Conservation (phyloP, 2,113 vertebrate genomes). For the Argyrosomus japonicus region DNA sequence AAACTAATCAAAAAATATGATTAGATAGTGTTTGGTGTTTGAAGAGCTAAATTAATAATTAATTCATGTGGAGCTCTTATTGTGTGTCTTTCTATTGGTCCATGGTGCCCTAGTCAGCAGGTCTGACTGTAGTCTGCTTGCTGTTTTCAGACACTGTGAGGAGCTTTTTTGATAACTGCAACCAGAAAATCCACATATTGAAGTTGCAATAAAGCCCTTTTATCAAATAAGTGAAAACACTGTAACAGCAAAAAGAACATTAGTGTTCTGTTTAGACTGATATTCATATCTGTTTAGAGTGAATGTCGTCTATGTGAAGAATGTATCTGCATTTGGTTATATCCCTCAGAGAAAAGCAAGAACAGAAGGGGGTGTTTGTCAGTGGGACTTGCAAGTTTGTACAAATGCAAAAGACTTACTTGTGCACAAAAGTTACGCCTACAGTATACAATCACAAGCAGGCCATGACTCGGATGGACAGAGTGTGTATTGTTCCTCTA, state of each 20-base stretch:
- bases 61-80: not conserved
- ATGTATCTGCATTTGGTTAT: not conserved
- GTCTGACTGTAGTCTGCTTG: not conserved
- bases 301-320: not conserved
- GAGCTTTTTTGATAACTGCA: slow-evolving; percentile 14
- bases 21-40: not conserved
- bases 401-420: not conserved
- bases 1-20: not conserved
- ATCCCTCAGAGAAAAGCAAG: not conserved
- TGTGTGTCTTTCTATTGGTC: not conserved
- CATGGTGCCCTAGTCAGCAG: not conserved
- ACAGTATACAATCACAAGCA: too few species aligned
- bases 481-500: not conserved
- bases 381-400: slow-evolving; percentile 2
- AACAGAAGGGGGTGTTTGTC: not conserved
- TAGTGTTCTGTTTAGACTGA: not conserved
- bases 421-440: not conserved
- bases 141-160: slow-evolving; percentile 12
- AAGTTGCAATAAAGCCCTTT: too few species aligned
- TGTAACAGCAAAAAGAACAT: slow-evolving; percentile 11
- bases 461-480: too few species aligned
- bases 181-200: too few species aligned
- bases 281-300: not conserved
- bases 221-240: slow-evolving; percentile 10
- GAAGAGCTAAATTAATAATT: not conserved